Conservation (phyloP, 2,888 invertebrate genomes). For the Ceriagrion tenellum region DNA sequence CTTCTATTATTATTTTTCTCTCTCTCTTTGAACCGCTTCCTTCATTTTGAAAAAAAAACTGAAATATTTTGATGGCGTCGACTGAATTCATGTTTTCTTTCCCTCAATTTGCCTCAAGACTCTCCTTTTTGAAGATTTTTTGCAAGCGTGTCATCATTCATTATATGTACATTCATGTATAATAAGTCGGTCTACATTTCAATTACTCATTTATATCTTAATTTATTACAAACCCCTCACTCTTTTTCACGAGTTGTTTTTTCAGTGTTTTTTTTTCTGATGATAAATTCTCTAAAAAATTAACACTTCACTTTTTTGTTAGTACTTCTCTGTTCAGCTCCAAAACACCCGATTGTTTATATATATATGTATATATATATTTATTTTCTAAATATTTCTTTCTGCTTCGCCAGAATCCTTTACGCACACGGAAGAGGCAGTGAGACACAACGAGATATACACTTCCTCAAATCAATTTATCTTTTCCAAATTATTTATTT, state of each 20-base stretch:
- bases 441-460: conserved; percentile 42
- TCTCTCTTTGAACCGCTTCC: conserved; percentile 1
- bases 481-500: conserved; percentile 4
- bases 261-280: conserved; percentile 62
- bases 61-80: conserved; percentile 34
- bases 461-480: conserved; percentile 42
- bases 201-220: conserved; percentile 66
- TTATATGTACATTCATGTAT: conserved; percentile 66
- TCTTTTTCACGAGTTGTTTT: conserved; percentile 54
- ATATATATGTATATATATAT: not conserved
- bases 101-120: not conserved
- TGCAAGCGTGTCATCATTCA: conserved; percentile 21
- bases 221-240: conserved; percentile 63
- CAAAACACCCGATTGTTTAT: conserved; percentile 48
- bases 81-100: not conserved
- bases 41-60: conserved; percentile 3
- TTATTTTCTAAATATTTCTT: conserved; percentile 17
- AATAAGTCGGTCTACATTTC: conserved; percentile 63
- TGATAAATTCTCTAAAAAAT: conserved; percentile 69
- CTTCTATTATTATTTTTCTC: not conserved
- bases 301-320: conserved; percentile 63
- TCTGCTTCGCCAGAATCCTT: conserved; percentile 41
- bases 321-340: conserved; percentile 48
- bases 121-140: conserved; percentile 51
- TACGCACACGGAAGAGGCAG: conserved; percentile 60